Percentiles rank a stretch among this genome's conserved stretches.
Evolutionary conservation across 2,888 invertebrate species (phyloP).

Genomic region (Schizotus pectinicornis): DNA sequence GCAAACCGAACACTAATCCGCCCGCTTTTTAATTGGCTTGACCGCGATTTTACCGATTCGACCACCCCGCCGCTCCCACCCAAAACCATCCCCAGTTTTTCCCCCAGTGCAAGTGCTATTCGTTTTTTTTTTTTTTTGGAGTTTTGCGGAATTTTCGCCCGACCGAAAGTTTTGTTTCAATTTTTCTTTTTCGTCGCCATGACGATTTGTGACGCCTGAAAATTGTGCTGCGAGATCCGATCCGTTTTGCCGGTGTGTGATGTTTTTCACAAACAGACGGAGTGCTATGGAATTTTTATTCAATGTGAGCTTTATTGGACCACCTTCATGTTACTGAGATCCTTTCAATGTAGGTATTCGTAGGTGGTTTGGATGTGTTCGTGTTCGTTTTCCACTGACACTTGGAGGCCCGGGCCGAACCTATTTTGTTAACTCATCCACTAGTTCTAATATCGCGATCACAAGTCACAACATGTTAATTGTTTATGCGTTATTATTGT

Average conservation of each 20-base stretch:
- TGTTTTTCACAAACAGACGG: slow-evolving; percentile 47
- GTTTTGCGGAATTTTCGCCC: slow-evolving; percentile 27
- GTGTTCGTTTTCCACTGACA: slow-evolving; percentile 39
- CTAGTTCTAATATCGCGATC: slow-evolving; percentile 8
- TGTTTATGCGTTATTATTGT: slow-evolving; percentile 13
- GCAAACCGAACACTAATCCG: slow-evolving; percentile 36
- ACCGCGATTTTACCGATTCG: slow-evolving; percentile 31
- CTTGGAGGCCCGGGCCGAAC: slow-evolving; percentile 17
- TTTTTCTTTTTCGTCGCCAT: slow-evolving; percentile 26
- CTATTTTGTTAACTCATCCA: slow-evolving; percentile 2
- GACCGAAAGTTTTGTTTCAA: slow-evolving; percentile 2
- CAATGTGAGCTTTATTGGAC: slow-evolving; percentile 50
- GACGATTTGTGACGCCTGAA: slow-evolving; percentile 35
- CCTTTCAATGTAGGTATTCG: slow-evolving; percentile 54
- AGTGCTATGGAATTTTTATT: slow-evolving; percentile 50
- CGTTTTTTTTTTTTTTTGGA: slow-evolving; percentile 23
- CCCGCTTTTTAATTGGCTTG: slow-evolving; percentile 32
- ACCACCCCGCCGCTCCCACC: slow-evolving; percentile 10
- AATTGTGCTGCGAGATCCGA: slow-evolving; percentile 18
- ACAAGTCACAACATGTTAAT: slow-evolving; percentile 16
- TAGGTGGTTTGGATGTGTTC: slow-evolving; percentile 48
- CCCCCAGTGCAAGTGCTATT: neutral
- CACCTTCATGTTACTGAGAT: slow-evolving; percentile 54
- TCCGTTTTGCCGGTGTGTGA: slow-evolving; percentile 37
- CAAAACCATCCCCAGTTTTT: neutral